Evolutionary conservation across 2,888 invertebrate species (phyloP).

Genomic region (Platycheirus rosarum): DNA sequence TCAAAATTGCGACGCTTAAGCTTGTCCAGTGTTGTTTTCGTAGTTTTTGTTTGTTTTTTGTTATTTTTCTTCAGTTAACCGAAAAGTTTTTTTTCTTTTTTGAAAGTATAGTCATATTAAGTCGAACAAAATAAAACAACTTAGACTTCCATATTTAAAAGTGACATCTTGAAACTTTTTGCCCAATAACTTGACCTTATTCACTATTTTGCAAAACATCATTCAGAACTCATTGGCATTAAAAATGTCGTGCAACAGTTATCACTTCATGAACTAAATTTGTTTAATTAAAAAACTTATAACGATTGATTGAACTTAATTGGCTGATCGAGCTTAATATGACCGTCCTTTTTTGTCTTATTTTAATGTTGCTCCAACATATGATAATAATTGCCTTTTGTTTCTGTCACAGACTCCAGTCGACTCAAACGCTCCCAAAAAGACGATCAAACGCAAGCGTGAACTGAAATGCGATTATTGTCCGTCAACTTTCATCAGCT

Average conservation of each 20-base stretch:
- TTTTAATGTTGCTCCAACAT: neutral
- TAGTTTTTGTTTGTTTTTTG: slow-evolving; percentile 25
- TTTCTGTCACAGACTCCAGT: slow-evolving; percentile 71
- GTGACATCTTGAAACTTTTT: no score
- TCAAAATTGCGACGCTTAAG: slow-evolving; percentile 66
- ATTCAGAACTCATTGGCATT: no score
- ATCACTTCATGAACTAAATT: no score
- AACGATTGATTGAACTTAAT: no score
- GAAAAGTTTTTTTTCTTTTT: neutral
- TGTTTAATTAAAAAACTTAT: no score
- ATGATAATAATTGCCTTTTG: slow-evolving; percentile 7
- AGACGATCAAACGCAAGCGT: slow-evolving; percentile 79
- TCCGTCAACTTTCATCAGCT: slow-evolving; percentile 82
- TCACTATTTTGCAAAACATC: no score
- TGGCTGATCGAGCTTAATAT: slow-evolving; percentile 4
- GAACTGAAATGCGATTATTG: slow-evolving; percentile 82
- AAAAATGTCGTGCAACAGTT: no score
- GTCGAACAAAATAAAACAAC: no score
- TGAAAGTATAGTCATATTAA: slow-evolving; percentile 5
- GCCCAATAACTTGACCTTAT: no score
- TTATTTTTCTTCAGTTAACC: slow-evolving; percentile 23
- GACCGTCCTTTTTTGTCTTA: slow-evolving; percentile 3
- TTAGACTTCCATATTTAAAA: no score
- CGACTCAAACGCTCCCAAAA: slow-evolving; percentile 76
- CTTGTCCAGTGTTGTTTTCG: slow-evolving; percentile 59